A percentile compares a stretch with the other conserved stretches of the same genome.
phyloP scores from a whole-genome alignment of 2,888 invertebrate genomes.

The Argyra leucocephala region DNA sequence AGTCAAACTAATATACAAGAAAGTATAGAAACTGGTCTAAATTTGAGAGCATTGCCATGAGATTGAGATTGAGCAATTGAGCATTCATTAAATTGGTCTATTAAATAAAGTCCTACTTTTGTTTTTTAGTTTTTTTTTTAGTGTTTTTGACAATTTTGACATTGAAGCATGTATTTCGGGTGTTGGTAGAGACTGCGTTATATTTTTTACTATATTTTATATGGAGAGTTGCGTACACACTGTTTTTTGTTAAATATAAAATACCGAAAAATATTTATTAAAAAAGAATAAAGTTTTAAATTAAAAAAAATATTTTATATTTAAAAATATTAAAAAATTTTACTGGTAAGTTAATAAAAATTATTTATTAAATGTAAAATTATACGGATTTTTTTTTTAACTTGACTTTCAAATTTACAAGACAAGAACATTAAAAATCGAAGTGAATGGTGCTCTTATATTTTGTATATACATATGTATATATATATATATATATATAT shows the following conservation, averaged over 20 bases:
- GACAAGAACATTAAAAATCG: background rate
- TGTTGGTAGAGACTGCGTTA: constrained; percentile 6
- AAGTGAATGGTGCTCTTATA: background rate
- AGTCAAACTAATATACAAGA: too few relatives aligned
- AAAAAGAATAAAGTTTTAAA: background rate
- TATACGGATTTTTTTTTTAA: background rate
- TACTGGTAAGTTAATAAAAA: background rate
- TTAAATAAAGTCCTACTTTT: background rate
- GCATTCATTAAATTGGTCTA: background rate
- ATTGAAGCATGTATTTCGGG: constrained; percentile 4
- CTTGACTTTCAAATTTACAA: constrained; percentile 1
- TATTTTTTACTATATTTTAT: background rate
- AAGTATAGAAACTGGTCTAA: too few relatives aligned
- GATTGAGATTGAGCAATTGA: too few relatives aligned
- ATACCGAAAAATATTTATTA: background rate
- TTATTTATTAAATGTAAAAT: background rate
- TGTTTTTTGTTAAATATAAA: constrained; percentile 1
- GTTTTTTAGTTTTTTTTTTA: background rate
- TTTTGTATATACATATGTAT: background rate
- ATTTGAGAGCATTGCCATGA: too few relatives aligned
- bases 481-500: background rate
- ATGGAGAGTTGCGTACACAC: background rate
- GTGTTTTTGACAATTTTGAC: constrained; percentile 1
- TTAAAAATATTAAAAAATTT: background rate
- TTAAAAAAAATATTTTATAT: background rate